Evolutionary conservation across 2,113 vertebrate genomes (phyloP).

Genomic region (Siphamia tubifer): DNA sequence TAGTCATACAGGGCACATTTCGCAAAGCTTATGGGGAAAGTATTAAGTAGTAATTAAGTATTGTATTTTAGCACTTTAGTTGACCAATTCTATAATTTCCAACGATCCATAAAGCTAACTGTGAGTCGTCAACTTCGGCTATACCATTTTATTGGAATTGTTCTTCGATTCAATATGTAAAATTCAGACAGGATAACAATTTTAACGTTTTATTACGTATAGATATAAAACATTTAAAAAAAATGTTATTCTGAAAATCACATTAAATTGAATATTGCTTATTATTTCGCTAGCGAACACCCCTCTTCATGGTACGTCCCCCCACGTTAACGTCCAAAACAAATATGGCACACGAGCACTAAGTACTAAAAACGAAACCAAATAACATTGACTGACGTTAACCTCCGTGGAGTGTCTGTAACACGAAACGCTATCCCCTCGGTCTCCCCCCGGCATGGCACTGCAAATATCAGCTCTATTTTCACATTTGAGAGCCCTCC

Average conservation of each 20-base stretch:
- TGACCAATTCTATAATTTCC: not conserved
- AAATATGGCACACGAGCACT: constrained; percentile 75
- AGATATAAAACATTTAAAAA: too few relatives aligned
- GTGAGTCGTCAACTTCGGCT: not conserved
- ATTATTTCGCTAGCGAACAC: not conserved
- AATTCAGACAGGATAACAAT: too few relatives aligned
- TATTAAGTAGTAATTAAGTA: too few relatives aligned
- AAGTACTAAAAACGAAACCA: constrained; percentile 45
- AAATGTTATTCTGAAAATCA: too few relatives aligned
- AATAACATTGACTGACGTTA: not conserved
- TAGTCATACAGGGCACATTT: too few relatives aligned
- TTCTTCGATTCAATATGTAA: too few relatives aligned
- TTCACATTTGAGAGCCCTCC: constrained; percentile 23
- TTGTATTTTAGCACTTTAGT: not conserved
- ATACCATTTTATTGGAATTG: not conserved
- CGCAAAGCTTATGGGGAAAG: too few relatives aligned
- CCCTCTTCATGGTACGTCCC: constrained; percentile 57
- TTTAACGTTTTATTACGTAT: too few relatives aligned
- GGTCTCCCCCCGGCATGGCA: constrained; percentile 55
- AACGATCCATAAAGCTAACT: not conserved
- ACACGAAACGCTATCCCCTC: not conserved
- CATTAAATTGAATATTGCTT: not conserved
- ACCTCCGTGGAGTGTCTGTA: not conserved
- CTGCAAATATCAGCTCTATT: constrained; percentile 54
- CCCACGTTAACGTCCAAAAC: constrained; percentile 42